These are phyloP conservation scores for Nemotelus nigrinus DNA, from an alignment of 2,888 invertebrate genomes.

Conservation along the genomic window DNA sequence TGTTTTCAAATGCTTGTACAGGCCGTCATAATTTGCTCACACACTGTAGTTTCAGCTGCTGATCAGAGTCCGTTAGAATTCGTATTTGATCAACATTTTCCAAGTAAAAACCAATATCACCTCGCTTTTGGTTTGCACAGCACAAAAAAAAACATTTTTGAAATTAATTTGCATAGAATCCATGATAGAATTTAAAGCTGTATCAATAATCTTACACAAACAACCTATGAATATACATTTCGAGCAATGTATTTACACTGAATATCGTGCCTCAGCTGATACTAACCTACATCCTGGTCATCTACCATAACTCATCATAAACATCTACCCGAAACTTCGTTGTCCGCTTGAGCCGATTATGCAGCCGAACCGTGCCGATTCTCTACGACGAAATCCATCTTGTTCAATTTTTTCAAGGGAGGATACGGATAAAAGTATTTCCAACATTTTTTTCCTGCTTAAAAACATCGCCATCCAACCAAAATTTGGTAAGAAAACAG, in stretches of 20 bases:
- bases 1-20: no score
- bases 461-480: not conserved
- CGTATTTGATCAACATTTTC: no score
- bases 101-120: no score
- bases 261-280: not conserved
- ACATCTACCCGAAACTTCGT: not conserved
- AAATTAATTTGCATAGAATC: not conserved
- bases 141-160: not conserved
- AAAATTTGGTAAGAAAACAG: slow-evolving; percentile 20
- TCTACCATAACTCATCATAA: not conserved
- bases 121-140: not conserved
- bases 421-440: slow-evolving; percentile 34
- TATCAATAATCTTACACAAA: not conserved
- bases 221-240: no score
- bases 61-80: no score
- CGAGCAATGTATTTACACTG: no score
- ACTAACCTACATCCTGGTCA: not conserved
- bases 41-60: no score
- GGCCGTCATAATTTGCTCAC: no score
- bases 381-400: slow-evolving; percentile 26
- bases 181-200: not conserved
- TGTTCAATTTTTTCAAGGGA: slow-evolving; percentile 20
- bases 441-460: slow-evolving; percentile 8
- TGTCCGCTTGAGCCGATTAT: slow-evolving; percentile 9
- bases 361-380: slow-evolving; percentile 8